A percentile compares a stretch with the other conserved stretches of the same genome.
Conservation (phyloP, 2,797 vertebrate species). For the Gambusia yucatana region DNA sequence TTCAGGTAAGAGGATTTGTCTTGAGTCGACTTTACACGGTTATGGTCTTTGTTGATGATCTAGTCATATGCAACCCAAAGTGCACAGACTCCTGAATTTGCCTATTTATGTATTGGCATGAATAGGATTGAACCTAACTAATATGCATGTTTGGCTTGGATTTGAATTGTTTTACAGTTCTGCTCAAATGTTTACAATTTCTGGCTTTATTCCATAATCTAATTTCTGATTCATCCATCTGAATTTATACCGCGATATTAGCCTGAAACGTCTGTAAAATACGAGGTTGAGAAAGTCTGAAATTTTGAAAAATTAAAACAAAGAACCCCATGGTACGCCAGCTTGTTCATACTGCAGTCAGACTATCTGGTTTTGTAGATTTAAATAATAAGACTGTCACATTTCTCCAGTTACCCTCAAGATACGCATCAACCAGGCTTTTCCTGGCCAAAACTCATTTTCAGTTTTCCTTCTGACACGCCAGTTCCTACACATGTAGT, state of each 20-base stretch:
- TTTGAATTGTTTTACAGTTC: background rate
- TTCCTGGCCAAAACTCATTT: background rate
- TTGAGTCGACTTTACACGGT: background rate
- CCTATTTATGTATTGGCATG: background rate
- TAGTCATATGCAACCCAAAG: background rate
- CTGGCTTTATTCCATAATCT: background rate
- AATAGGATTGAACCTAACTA: background rate
- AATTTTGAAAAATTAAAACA: background rate
- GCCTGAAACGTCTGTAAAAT: background rate
- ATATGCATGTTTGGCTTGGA: background rate
- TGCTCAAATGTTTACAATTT: background rate
- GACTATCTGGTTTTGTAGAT: background rate
- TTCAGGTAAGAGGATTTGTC: constrained; percentile 24
- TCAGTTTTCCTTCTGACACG: background rate
- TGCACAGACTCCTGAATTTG: background rate
- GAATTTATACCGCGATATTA: background rate
- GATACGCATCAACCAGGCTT: background rate
- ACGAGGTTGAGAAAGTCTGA: background rate
- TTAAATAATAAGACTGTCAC: background rate
- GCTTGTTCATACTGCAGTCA: background rate
- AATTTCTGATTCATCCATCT: background rate
- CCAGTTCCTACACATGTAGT: background rate
- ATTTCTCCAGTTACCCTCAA: background rate
- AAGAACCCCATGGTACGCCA: background rate
- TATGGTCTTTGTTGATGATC: background rate